Percentiles rank a stretch among this genome's conserved stretches.
phyloP scores from a whole-genome alignment of 1,140 invertebrate genomes.

The Drosophila nasuta region DNA sequence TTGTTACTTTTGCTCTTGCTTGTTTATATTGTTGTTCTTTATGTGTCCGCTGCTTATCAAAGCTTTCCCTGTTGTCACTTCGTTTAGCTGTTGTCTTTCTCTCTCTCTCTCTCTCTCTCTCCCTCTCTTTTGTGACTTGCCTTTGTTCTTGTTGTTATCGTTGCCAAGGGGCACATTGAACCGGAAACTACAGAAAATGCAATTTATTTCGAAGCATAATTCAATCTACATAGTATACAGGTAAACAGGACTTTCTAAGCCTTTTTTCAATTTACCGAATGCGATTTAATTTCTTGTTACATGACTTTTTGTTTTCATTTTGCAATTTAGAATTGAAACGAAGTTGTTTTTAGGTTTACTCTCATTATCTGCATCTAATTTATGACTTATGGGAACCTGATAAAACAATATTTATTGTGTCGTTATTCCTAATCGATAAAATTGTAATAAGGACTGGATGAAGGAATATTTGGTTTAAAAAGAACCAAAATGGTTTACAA shows the following conservation, averaged over 20 bases:
- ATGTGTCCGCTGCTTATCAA: constrained; percentile 62
- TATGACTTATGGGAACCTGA: no score
- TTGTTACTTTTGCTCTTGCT: constrained; percentile 40
- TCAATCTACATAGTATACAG: constrained; percentile 30
- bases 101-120: neutral
- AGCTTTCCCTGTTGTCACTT: constrained; percentile 62
- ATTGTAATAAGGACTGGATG: no score
- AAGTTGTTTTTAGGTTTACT: no score
- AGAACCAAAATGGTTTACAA: no score
- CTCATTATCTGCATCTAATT: no score
- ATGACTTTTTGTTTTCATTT: no score
- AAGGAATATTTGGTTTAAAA: no score
- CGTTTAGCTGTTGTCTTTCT: constrained; percentile 4
- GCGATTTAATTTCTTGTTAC: constrained; percentile 2
- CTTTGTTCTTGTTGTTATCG: constrained; percentile 42
- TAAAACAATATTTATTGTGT: no score
- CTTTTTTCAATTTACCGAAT: constrained; percentile 14
- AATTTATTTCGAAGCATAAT: constrained; percentile 51
- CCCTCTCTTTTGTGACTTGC: neutral
- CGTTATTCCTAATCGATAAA: no score
- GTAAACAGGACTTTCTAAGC: neutral
- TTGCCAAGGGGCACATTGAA: constrained; percentile 58
- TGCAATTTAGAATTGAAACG: no score
- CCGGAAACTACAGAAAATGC: constrained; percentile 56
- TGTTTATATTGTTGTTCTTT: constrained; percentile 44